Evolutionary conservation across 2,797 vertebrate species (phyloP).

Genomic region (Artibeus lituratus): DNA sequence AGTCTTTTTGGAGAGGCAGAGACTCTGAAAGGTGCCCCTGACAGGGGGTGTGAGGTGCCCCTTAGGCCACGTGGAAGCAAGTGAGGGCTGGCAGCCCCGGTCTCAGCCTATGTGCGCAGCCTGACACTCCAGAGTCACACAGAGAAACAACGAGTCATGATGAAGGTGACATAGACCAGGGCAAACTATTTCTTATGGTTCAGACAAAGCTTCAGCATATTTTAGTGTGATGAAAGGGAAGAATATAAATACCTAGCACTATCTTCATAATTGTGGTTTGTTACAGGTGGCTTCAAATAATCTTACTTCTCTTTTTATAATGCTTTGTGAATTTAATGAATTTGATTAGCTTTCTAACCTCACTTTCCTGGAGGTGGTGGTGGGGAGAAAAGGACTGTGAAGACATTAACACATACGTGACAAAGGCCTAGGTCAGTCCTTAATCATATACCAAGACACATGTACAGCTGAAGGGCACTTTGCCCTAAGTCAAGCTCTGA

Average conservation of each 20-base stretch:
- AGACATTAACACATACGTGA: not conserved
- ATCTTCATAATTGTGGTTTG: not conserved
- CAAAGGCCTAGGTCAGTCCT: not conserved
- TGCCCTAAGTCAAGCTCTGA: not conserved
- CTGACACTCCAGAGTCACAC: not conserved
- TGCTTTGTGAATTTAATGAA: not conserved
- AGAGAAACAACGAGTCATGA: not conserved
- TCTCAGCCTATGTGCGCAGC: not conserved
- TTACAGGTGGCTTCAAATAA: not conserved
- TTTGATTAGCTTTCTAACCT: not conserved
- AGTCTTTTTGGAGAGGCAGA: not conserved
- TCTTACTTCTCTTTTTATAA: not conserved
- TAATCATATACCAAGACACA: not conserved
- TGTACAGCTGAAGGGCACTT: not conserved
- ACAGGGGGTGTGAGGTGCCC: rapidly evolving
- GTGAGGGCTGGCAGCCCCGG: not conserved
- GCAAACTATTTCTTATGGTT: not conserved
- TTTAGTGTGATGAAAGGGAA: not conserved
- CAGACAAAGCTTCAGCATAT: not conserved
- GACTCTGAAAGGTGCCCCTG: too few species aligned
- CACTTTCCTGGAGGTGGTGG: not conserved
- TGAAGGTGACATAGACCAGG: not conserved
- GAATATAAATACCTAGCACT: not conserved
- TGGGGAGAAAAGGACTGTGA: not conserved
- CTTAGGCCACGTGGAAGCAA: not conserved